Percentiles rank a stretch among this genome's conserved stretches.
Evolutionary conservation across 64 coral and sea anemone species (phyloP).

Genomic region (Montipora efflorescens): DNA sequence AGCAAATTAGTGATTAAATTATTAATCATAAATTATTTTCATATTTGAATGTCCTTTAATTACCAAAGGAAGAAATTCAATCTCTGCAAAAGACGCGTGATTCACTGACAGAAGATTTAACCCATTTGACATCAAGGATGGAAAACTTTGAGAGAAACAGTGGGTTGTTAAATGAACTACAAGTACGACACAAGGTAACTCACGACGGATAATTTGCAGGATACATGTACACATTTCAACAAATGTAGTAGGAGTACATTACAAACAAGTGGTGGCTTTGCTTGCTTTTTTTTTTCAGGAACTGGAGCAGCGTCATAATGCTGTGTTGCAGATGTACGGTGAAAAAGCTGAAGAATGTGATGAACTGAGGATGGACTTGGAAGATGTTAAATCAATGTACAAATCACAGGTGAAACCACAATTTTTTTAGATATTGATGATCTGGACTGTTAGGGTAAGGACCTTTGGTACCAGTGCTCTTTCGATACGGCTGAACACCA

Average conservation of each 20-base stretch:
- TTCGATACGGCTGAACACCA: too few species aligned
- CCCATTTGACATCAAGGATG: slow-evolving; percentile 50
- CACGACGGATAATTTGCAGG: too few species aligned
- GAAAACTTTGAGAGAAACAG: slow-evolving; percentile 71
- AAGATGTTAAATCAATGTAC: slow-evolving; percentile 99
- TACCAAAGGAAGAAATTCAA: slow-evolving; percentile 72
- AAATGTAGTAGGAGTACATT: not conserved
- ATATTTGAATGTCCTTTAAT: not conserved
- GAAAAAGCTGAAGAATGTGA: slow-evolving; percentile 97
- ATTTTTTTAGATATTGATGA: too few species aligned
- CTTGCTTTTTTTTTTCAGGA: slow-evolving; percentile 39
- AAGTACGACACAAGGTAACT: slow-evolving; percentile 69
- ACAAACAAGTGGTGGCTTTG: not conserved
- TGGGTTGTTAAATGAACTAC: slow-evolving; percentile 46
- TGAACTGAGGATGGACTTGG: slow-evolving; percentile 88
- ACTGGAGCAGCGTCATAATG: slow-evolving; percentile 87
- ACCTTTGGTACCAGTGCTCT: too few species aligned
- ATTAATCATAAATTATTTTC: not conserved
- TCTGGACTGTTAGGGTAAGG: too few species aligned
- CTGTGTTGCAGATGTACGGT: slow-evolving; percentile 98
- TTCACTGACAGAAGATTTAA: slow-evolving; percentile 87
- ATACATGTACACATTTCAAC: too few species aligned
- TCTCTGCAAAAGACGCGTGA: slow-evolving; percentile 88
- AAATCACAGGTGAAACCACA: slow-evolving; percentile 82
- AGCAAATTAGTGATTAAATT: not conserved